Evolutionary conservation across 2,888 invertebrate genomes (phyloP).

Genomic region (Cylindroiulus punctatus): DNA sequence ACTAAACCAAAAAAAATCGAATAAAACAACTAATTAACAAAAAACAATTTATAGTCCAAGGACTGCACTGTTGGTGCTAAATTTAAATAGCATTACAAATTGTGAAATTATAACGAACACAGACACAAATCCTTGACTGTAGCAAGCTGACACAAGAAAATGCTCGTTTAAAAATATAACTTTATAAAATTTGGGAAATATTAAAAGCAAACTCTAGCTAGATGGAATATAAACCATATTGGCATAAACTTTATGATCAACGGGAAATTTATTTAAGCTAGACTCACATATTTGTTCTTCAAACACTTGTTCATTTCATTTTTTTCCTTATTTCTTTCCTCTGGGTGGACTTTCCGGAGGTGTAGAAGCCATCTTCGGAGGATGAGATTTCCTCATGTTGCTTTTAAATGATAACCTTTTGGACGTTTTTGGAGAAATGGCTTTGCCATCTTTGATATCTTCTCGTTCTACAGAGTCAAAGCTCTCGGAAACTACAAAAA

Average conservation of each 20-base stretch:
- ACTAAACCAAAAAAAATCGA: neutral
- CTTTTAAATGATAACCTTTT: constrained; percentile 56
- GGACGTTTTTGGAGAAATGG: constrained; percentile 54
- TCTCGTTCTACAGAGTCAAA: constrained; percentile 53
- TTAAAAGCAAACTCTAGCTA: constrained; percentile 25
- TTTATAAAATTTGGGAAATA: constrained; percentile 26
- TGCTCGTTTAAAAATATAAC: neutral
- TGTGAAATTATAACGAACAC: constrained; percentile 16
- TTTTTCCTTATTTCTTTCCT: constrained; percentile 52
- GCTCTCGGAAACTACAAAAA: constrained; percentile 53
- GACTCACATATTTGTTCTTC: constrained; percentile 35
- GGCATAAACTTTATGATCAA: neutral
- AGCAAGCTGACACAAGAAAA: neutral
- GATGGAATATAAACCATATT: constrained; percentile 1
- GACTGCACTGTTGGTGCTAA: neutral
- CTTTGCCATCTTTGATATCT: constrained; percentile 53
- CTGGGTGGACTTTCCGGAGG: constrained; percentile 57
- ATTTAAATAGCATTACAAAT: neutral
- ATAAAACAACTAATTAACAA: constrained; percentile 1
- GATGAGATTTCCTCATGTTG: constrained; percentile 53
- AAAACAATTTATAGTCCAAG: constrained; percentile 6
- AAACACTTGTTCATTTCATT: constrained; percentile 31
- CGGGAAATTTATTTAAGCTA: constrained; percentile 25
- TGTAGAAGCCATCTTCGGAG: constrained; percentile 49
- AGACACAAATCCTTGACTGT: neutral